Conservation (phyloP, 2,888 invertebrate genomes). For the Lepidocyrtoides sp. region DNA sequence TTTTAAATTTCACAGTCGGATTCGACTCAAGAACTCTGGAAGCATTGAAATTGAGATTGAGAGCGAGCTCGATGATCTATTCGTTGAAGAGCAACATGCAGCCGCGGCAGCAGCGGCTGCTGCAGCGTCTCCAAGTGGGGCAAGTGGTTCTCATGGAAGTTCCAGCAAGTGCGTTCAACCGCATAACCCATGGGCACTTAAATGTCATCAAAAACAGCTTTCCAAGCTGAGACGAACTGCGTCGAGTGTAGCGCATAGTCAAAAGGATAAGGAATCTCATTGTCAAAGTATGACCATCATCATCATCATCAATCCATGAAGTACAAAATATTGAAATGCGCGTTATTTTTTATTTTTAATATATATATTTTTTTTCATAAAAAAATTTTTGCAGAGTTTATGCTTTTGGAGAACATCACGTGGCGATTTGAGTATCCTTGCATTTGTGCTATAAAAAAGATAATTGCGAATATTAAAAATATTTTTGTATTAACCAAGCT, state of each 20-base stretch:
- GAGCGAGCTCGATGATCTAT: slow-evolving; percentile 74
- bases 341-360: no score
- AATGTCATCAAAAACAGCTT: slow-evolving; percentile 87
- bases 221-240: slow-evolving; percentile 86
- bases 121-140: slow-evolving; percentile 57
- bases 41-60: slow-evolving; percentile 86
- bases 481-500: no score
- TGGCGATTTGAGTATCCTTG: slow-evolving; percentile 88
- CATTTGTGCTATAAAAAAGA: slow-evolving; percentile 88
- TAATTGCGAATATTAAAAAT: no score
- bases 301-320: no score
- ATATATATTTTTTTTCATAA: no score
- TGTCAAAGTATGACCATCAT: slow-evolving; percentile 85
- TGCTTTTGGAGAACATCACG: slow-evolving; percentile 89
- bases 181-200: slow-evolving; percentile 88
- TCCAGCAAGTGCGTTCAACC: slow-evolving; percentile 73
- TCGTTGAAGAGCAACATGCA: no score
- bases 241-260: slow-evolving; percentile 68
- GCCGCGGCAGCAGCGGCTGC: slow-evolving; percentile 61
- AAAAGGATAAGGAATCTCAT: slow-evolving; percentile 82
- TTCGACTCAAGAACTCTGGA: slow-evolving; percentile 87
- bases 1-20: slow-evolving; percentile 85
- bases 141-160: slow-evolving; percentile 20
- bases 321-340: no score
- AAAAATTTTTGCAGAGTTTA: slow-evolving; percentile 87